Percentiles rank a stretch among this genome's conserved stretches.
These are phyloP conservation scores for Gadopsis marmoratus DNA, from an alignment of 2,797 vertebrate genomes.

Conservation along the genomic window DNA sequence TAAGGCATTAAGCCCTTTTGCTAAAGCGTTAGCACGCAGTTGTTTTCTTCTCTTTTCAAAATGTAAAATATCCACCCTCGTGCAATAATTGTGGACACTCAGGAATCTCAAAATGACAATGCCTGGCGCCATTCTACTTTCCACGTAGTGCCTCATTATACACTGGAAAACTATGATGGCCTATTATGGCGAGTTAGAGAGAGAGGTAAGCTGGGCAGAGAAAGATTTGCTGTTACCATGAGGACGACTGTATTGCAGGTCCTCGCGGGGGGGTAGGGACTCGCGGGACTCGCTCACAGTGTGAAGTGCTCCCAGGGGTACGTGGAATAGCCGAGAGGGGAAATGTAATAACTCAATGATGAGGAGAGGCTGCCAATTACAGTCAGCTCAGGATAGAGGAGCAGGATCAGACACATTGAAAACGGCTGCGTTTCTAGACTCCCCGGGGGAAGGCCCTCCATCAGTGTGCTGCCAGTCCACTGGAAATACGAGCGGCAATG, in stretches of 20 bases:
- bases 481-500: constrained; percentile 67
- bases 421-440: constrained; percentile 64
- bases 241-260: constrained; percentile 55
- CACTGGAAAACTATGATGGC: constrained; percentile 58
- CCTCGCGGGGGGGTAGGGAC: constrained; percentile 28
- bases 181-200: constrained; percentile 58
- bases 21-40: constrained; percentile 64
- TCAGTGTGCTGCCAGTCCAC: constrained; percentile 54
- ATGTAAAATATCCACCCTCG: constrained; percentile 54
- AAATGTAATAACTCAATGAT: constrained; percentile 76
- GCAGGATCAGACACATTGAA: constrained; percentile 71
- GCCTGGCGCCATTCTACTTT: constrained; percentile 36
- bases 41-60: constrained; percentile 62
- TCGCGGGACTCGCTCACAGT: constrained; percentile 56
- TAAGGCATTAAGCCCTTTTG: constrained; percentile 46
- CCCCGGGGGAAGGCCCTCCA: constrained; percentile 58
- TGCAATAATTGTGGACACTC: constrained; percentile 69
- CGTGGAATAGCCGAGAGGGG: constrained; percentile 69
- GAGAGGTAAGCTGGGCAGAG: constrained; percentile 18
- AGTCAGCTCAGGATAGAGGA: constrained; percentile 64
- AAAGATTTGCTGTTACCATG: constrained; percentile 40
- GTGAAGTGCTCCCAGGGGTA: constrained; percentile 75
- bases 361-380: constrained; percentile 75
- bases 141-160: constrained; percentile 74
- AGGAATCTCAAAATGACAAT: constrained; percentile 62